Conservation (phyloP, 2,113 vertebrate genomes). For the Haemorhous mexicanus region DNA sequence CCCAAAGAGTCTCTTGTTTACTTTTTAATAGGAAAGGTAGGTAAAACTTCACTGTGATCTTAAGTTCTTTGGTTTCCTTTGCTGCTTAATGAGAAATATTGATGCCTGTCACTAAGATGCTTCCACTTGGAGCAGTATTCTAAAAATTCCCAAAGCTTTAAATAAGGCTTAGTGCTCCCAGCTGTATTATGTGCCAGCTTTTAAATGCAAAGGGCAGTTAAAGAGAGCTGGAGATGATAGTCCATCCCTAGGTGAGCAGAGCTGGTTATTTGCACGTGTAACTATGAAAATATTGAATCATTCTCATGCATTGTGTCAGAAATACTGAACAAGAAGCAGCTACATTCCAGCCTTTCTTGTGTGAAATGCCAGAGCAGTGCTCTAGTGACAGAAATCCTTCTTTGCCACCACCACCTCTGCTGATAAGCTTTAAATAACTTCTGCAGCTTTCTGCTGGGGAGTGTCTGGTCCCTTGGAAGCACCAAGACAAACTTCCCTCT, state of each 20-base stretch:
- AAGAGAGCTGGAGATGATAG: not conserved
- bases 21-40: conserved; percentile 99
- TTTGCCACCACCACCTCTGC: not conserved
- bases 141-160: not conserved
- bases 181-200: not conserved
- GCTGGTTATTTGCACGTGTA: not conserved
- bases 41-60: not conserved
- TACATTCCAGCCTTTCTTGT: not conserved
- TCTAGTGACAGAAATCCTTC: not conserved
- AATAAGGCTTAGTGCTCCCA: not conserved
- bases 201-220: not conserved
- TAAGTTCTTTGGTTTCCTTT: not conserved
- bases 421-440: not conserved
- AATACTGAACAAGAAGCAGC: not conserved
- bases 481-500: not conserved
- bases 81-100: not conserved
- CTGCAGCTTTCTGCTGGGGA: not conserved
- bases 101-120: not conserved
- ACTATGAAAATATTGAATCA: not conserved
- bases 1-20: conserved; percentile 99
- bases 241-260: not conserved
- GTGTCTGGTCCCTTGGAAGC: not conserved
- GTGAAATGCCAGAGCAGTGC: not conserved
- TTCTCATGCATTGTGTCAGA: not conserved
- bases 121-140: not conserved